Conservation (phyloP, 2,797 vertebrate species). For the Periparus ater region DNA sequence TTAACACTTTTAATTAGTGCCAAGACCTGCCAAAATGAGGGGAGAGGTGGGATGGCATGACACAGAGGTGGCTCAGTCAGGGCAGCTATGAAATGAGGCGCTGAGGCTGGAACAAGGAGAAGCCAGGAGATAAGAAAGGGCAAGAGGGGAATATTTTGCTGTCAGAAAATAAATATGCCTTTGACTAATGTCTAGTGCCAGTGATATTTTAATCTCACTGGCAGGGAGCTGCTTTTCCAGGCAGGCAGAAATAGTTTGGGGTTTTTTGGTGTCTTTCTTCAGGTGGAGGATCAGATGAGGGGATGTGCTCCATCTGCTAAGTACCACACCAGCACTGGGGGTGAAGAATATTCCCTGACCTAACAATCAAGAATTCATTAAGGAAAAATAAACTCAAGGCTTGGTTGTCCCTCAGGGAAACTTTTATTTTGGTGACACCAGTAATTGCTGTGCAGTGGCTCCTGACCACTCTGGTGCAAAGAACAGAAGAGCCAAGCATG, state of each 20-base stretch:
- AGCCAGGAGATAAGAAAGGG: constrained; percentile 68
- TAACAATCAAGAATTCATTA: not conserved
- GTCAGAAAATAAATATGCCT: constrained; percentile 72
- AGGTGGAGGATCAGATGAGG: not conserved
- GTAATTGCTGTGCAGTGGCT: not conserved
- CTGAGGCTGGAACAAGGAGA: constrained; percentile 19
- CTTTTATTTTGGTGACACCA: not conserved
- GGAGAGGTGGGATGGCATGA: not conserved
- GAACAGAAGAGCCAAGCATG: not conserved
- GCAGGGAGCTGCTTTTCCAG: constrained; percentile 6
- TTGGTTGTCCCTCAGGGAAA: fast-evolving
- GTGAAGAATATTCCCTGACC: not conserved
- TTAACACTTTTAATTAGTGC: constrained; percentile 62
- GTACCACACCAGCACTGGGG: fast-evolving
- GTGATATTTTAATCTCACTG: constrained; percentile 63
- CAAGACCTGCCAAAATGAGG: not conserved
- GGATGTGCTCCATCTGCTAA: fast-evolving
- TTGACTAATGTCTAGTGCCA: constrained; percentile 25
- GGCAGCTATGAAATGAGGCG: not conserved
- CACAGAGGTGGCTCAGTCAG: not conserved
- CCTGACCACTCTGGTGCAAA: not conserved
- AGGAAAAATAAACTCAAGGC: not conserved
- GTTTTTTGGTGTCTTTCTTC: not conserved
- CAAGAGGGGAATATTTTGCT: constrained; percentile 68
- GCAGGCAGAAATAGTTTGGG: not conserved